These are phyloP conservation scores for Hydrozoanthus gracilis DNA, from an alignment of 92 coral and sea anemone species.

Conservation along the genomic window DNA sequence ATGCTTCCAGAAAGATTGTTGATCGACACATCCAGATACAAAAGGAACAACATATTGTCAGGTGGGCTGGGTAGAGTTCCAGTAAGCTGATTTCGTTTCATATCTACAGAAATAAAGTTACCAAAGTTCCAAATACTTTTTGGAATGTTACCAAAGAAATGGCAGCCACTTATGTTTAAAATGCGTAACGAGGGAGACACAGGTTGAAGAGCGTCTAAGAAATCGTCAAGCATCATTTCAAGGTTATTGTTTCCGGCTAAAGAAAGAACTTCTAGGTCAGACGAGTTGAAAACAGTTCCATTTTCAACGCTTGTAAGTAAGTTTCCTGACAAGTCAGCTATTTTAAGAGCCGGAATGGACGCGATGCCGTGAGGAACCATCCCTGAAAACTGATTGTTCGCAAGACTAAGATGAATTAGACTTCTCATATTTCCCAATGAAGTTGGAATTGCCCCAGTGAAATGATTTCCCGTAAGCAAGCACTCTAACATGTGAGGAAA, in stretches of 20 bases:
- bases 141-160: conserved; percentile 61
- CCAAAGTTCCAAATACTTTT: conserved; percentile 66
- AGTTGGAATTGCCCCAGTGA: conserved; percentile 62
- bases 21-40: conserved; percentile 56
- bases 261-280: conserved; percentile 54
- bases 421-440: conserved; percentile 64
- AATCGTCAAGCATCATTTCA: conserved; percentile 34
- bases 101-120: conserved; percentile 63
- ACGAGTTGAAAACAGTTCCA: conserved; percentile 58
- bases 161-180: conserved; percentile 70
- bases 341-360: conserved; percentile 45
- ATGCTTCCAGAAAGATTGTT: conserved; percentile 72
- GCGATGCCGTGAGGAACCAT: conserved; percentile 64
- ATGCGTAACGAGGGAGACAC: conserved; percentile 60
- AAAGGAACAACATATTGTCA: conserved; percentile 64
- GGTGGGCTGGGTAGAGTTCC: conserved; percentile 63
- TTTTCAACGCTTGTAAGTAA: conserved; percentile 55
- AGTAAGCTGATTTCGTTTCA: conserved; percentile 53
- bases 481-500: conserved; percentile 76
- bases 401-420: conserved; percentile 57
- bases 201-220: conserved; percentile 55
- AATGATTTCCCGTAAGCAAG: conserved; percentile 65
- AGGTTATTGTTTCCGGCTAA: conserved; percentile 59
- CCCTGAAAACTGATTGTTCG: conserved; percentile 63
- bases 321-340: conserved; percentile 67